These are phyloP conservation scores for Podargus strigoides DNA, from an alignment of 2,797 vertebrate genomes.

Conservation along the genomic window DNA sequence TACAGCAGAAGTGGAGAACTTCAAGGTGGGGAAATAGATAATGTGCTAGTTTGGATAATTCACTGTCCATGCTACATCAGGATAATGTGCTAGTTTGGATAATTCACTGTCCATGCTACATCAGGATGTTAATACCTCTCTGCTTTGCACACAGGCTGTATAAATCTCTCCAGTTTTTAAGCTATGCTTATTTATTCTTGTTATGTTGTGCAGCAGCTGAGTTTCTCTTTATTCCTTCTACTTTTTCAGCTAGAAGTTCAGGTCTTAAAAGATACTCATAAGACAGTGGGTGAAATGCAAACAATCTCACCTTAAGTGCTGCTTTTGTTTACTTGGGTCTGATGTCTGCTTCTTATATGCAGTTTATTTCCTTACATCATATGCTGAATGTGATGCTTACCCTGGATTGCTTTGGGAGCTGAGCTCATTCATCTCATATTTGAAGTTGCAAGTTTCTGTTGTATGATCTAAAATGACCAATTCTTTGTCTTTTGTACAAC, in stretches of 20 bases:
- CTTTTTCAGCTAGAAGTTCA: background rate
- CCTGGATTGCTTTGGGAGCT: background rate
- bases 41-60: background rate
- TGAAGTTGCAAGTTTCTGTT: background rate
- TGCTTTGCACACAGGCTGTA: background rate
- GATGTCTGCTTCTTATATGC: background rate
- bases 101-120: background rate
- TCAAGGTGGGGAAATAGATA: constrained; percentile 79
- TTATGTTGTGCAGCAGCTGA: rapidly evolving
- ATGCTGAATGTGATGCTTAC: background rate
- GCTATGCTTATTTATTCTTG: background rate
- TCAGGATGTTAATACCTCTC: background rate
- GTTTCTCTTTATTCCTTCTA: background rate
- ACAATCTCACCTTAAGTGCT: rapidly evolving
- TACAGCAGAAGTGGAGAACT: constrained; percentile 97
- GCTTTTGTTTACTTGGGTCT: background rate
- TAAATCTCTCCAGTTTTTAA: background rate
- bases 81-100: background rate
- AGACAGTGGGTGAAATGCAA: background rate
- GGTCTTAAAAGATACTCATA: background rate
- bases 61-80: background rate
- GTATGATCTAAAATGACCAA: background rate
- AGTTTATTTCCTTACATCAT: background rate
- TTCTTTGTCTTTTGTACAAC: background rate
- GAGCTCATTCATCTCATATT: background rate